These are phyloP conservation scores for Platerodrilus igneus DNA, from an alignment of 2,888 invertebrate genomes.

Conservation along the genomic window DNA sequence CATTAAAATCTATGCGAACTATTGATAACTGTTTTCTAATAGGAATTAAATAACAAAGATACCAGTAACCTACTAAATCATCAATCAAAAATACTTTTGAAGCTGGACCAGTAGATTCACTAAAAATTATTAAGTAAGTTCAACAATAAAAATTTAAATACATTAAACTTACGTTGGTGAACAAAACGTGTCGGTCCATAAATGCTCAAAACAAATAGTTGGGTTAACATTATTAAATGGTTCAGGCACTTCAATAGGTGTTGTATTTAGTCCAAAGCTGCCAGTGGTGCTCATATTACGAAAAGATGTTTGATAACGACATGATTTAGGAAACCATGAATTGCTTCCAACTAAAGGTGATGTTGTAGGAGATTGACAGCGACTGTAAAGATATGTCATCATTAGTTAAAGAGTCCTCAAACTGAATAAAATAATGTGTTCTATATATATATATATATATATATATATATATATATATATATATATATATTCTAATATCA, in stretches of 20 bases:
- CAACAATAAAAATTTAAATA: constrained; percentile 1
- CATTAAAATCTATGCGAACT: constrained; percentile 62
- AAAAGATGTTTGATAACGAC: constrained; percentile 35
- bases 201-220: constrained; percentile 80
- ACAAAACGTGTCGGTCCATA: constrained; percentile 72
- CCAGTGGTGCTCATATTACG: constrained; percentile 27
- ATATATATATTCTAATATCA: too few relatives aligned
- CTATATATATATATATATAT: too few relatives aligned
- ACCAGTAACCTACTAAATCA: constrained; percentile 83
- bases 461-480: too few relatives aligned
- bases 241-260: constrained; percentile 38
- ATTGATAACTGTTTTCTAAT: constrained; percentile 63
- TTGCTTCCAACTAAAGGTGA: constrained; percentile 35
- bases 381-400: constrained; percentile 47
- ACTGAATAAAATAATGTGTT: too few relatives aligned
- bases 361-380: constrained; percentile 50
- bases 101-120: constrained; percentile 57
- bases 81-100: constrained; percentile 75
- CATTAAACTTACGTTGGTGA: constrained; percentile 10
- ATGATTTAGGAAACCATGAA: constrained; percentile 36
- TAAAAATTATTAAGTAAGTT: too few relatives aligned
- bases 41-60: constrained; percentile 71
- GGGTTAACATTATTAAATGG: constrained; percentile 54
- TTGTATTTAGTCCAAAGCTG: constrained; percentile 43
- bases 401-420: too few relatives aligned